phyloP scores from a whole-genome alignment of 2,888 invertebrate genomes.

The Stenodema calcarata region DNA sequence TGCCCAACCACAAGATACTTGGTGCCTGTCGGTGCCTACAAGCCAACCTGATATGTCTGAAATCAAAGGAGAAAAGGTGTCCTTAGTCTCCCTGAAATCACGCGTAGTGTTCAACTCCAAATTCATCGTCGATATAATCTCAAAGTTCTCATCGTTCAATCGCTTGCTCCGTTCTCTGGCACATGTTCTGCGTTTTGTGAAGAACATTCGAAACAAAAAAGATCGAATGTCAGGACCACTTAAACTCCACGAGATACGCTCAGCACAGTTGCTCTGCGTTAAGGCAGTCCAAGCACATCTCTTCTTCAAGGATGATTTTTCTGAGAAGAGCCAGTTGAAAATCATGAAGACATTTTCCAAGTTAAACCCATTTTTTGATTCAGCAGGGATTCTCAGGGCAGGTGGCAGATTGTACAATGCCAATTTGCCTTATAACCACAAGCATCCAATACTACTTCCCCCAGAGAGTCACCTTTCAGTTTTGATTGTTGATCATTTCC shows the following conservation, averaged over 20 bases:
- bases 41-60: not conserved
- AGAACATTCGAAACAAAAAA: not conserved
- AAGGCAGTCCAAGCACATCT: not conserved
- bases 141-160: constrained; percentile 14
- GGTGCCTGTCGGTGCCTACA: not conserved
- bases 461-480: not conserved
- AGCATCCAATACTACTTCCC: not conserved
- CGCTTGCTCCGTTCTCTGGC: not conserved
- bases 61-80: not conserved
- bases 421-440: constrained; percentile 4
- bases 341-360: not conserved
- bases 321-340: not conserved
- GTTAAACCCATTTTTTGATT: constrained; percentile 22
- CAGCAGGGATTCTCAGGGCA: constrained; percentile 18
- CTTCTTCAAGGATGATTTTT: not conserved
- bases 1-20: not conserved
- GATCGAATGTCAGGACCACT: not conserved
- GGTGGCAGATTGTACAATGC: constrained; percentile 22
- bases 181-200: not conserved
- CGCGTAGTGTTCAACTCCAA: not conserved
- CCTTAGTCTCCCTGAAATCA: not conserved
- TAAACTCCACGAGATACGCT: not conserved
- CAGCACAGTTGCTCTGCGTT: not conserved
- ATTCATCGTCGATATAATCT: not conserved
- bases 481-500: constrained; percentile 27